Base-by-base conservation (phyloP, 2,888 invertebrate species). In the Orthosia gracilis region DNA sequence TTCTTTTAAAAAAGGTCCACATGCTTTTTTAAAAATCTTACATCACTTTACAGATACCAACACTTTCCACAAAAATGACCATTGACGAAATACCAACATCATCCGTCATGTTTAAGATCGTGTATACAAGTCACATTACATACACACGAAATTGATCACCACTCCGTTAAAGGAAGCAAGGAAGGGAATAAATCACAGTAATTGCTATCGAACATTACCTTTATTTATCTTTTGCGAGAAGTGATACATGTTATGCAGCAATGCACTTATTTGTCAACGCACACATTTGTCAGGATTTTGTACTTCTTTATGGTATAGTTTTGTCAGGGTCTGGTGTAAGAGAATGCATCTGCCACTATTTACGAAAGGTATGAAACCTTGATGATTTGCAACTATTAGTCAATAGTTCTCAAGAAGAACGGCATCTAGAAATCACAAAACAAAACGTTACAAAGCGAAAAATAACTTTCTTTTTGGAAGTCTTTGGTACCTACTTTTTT, bases 181-280 rank as follows among this genome's bases (percentile, higher is more conserved):
- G 64, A 75, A 73, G 62, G 12, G 31, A 3, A 85, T 85, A 85
- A 85, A 85, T 85, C 73, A 71, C 59, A 4, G 66, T 82, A 85
- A 85, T 83, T 85, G 85, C 63, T 59, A 78, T 78, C 69, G 72
- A 79, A 58, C 79, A 73, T 85, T 73, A 69, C 69, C 40, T 69
- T 83, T 75, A 77, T 77, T 81, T 83, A 75, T 78, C 76, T 76
- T 81, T 3, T 0, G 21, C 15, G 40, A 0, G 47, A 26, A 78
- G 67, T 82, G 83, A 82, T 78, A 55, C 68, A 82, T 82, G 80
- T 70, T 54, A 67, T 75, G 62, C 55, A 58, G 82, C 70, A 65
- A 78, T 78, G 81, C 82, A 82, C 67, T 78, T 82, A 83, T 83
- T 79, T 83, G 81, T 78, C 83, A 81, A 72, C 72, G 69, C 45